phyloP scores from a whole-genome alignment of 2,797 vertebrate species.

The Heteromormyrus szaboi region DNA sequence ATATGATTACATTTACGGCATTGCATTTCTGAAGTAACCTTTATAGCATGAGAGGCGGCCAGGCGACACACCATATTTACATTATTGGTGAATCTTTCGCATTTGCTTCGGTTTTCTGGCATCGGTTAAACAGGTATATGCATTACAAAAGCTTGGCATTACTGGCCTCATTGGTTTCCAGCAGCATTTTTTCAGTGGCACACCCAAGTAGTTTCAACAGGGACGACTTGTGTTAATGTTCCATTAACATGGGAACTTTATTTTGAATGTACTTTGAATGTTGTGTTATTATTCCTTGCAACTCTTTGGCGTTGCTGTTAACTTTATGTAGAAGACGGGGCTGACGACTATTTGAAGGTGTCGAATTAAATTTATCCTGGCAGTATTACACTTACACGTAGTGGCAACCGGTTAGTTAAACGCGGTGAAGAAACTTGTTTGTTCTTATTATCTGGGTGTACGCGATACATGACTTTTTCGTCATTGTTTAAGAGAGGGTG shows the following conservation, averaged over 20 bases:
- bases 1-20: neutral
- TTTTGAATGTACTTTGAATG: neutral
- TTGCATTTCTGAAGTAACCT: neutral
- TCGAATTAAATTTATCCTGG: neutral
- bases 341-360: neutral
- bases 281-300: neutral
- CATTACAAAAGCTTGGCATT: neutral
- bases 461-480: slow-evolving; percentile 56
- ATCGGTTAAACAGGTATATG: neutral
- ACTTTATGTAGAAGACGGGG: neutral
- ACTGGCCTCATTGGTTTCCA: neutral
- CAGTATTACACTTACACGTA: neutral
- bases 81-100: neutral
- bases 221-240: neutral
- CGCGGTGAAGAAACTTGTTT: slow-evolving; percentile 50
- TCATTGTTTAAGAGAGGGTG: slow-evolving; percentile 70
- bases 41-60: neutral
- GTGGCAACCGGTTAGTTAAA: neutral
- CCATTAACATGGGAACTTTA: neutral
- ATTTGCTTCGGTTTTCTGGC: neutral
- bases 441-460: slow-evolving; percentile 31
- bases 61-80: neutral
- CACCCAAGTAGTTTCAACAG: slow-evolving; percentile 11
- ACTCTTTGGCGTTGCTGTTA: neutral
- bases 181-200: slow-evolving; percentile 9